A percentile compares a stretch with the other conserved stretches of the same genome.
These are phyloP conservation scores for Drosophila meridiana DNA, from an alignment of 2,888 invertebrate species.

Conservation along the genomic window DNA sequence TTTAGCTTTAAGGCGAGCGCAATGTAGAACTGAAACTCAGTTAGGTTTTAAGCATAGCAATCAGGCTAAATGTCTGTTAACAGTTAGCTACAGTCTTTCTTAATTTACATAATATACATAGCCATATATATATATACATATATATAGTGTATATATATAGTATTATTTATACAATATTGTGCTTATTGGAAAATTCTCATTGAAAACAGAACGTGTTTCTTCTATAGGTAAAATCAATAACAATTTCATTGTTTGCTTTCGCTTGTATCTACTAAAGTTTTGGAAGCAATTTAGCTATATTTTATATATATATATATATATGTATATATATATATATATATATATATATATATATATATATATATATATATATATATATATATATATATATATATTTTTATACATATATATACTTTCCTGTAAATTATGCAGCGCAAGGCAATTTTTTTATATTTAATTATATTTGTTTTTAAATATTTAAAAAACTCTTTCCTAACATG, in stretches of 20 bases:
- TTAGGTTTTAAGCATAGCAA: constrained; percentile 49
- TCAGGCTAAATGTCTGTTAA: constrained; percentile 65
- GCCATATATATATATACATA: constrained; percentile 21
- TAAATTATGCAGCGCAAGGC: constrained; percentile 59
- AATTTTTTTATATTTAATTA: constrained; percentile 16
- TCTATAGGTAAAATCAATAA: constrained; percentile 46
- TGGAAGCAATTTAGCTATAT: constrained; percentile 72
- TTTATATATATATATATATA: constrained; percentile 27
- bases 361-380: constrained; percentile 20
- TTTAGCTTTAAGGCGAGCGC: constrained; percentile 41
- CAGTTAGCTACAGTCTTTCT: constrained; percentile 80
- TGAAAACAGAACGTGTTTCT: constrained; percentile 39
- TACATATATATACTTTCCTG: constrained; percentile 12
- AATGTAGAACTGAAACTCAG: constrained; percentile 13
- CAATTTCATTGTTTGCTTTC: constrained; percentile 54
- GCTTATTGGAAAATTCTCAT: constrained; percentile 41
- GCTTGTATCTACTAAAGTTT: constrained; percentile 17
- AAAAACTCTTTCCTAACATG: constrained; percentile 37
- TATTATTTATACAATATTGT: constrained; percentile 36
- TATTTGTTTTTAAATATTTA: constrained; percentile 51
- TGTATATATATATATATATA: constrained; percentile 18
- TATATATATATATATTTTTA: constrained; percentile 10
- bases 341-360: constrained; percentile 19
- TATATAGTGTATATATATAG: constrained; percentile 16
- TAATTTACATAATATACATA: constrained; percentile 53